Evolutionary conservation across 1,140 invertebrate genomes (phyloP), one percentile per base, ranked within the genome.

Genomic region (Battus philenor): DNA sequence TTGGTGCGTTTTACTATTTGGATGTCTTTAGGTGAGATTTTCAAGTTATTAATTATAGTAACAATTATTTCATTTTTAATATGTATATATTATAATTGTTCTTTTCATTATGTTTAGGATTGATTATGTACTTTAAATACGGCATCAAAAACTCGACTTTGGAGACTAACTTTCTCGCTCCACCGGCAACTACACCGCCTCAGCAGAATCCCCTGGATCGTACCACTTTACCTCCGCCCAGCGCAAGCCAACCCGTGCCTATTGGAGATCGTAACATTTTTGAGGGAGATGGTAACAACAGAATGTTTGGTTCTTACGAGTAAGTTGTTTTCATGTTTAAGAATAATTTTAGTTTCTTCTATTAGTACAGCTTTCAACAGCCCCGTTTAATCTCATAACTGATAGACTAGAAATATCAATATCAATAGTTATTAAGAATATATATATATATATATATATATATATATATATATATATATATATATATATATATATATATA

Each of bases 121-220:
- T 97, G 55, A 76, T 93, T 7, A 92, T 97, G 87, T 97, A 97
- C 85, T 96, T 97, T 85, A 92, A 94, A 59, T 97, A 97, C 68
- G 96, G 95, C 5, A 95, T 97, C 36, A 93, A 94, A 72, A 91
- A 97, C 68, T 97, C 95, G 57, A 90, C 89, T 1, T 72, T 95
- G 44, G 92, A 95, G 66, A 90, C 91, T 32, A 83, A 89, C 38
- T 89, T 90, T 30, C 62, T 90, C 1, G 87, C 76, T 1, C 82
- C 88, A 0, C 88, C 87, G 1, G 84, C 88, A 1, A 77, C 47
- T 5, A 67, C 79, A 0, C 83, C 87, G 17, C 82, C 80, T 3
- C 60, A 68, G 2, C 87, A 86, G n/a, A 86, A 79, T 34, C 66
- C 90, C 1, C 76, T 95, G 31, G 92, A 94, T 62, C 90, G 92